Evolutionary conservation across 2,888 invertebrate species (phyloP).

Genomic region (Hypolimnas misippus): DNA sequence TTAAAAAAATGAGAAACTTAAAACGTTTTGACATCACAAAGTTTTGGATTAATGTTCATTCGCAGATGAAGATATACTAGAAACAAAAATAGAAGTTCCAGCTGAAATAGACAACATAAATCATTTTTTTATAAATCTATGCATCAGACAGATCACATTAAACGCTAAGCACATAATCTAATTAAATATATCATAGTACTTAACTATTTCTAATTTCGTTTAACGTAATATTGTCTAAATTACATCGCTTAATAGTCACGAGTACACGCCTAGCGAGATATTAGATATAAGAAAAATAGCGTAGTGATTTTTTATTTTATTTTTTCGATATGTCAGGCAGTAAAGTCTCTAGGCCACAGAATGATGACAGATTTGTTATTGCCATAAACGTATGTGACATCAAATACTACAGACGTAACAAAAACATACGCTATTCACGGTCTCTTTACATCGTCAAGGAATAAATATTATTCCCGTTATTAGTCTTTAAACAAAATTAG

Average conservation of each 20-base stretch:
- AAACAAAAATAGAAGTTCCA: slow-evolving; percentile 15
- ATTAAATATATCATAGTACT: slow-evolving; percentile 33
- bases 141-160: slow-evolving; percentile 33
- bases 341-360: slow-evolving; percentile 69
- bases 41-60: too few species aligned
- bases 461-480: too few species aligned
- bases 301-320: slow-evolving; percentile 62
- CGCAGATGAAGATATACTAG: too few species aligned
- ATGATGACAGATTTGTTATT: slow-evolving; percentile 49
- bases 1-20: neutral
- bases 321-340: slow-evolving; percentile 79
- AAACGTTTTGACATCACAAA: neutral
- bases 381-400: slow-evolving; percentile 24
- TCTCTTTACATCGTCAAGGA: too few species aligned
- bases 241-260: slow-evolving; percentile 64
- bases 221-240: slow-evolving; percentile 78
- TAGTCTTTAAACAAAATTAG: too few species aligned
- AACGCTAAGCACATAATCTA: slow-evolving; percentile 39
- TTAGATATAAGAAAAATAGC: slow-evolving; percentile 68
- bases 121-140: slow-evolving; percentile 9
- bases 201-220: slow-evolving; percentile 51
- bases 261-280: slow-evolving; percentile 64
- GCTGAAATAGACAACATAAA: slow-evolving; percentile 8
- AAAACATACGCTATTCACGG: too few species aligned
- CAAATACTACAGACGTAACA: too few species aligned